Percentiles rank a stretch among this genome's conserved stretches.
Conservation (phyloP, 1,140 invertebrate genomes). For the Pseudomyrmex cubaensis region DNA sequence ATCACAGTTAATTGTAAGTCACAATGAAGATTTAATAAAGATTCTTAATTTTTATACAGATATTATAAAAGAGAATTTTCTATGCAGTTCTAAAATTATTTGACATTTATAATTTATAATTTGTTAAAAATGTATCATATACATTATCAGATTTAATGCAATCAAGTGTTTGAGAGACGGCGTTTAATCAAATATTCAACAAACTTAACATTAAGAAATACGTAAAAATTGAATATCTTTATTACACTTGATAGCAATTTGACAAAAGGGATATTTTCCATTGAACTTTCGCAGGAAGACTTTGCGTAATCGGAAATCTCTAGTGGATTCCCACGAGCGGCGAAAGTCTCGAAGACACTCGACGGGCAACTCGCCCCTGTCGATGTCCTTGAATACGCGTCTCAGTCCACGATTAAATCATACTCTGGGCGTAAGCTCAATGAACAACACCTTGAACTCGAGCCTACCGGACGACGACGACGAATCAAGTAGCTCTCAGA, state of each 20-base stretch:
- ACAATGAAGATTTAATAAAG: not conserved
- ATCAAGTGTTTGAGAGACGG: too few species aligned
- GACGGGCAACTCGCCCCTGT: conserved; percentile 87
- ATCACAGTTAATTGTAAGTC: not conserved
- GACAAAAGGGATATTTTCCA: not conserved
- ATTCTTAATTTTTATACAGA: not conserved
- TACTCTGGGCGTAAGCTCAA: conserved; percentile 79
- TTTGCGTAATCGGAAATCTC: conserved; percentile 89
- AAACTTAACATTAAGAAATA: too few species aligned
- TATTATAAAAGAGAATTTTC: too few species aligned
- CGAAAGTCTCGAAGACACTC: conserved; percentile 92
- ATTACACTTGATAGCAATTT: not conserved
- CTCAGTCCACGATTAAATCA: conserved; percentile 82
- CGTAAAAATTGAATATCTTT: too few species aligned
- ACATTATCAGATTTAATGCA: too few species aligned
- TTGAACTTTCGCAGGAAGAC: conserved; percentile 87
- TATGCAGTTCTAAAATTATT: too few species aligned
- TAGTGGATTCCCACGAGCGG: conserved; percentile 88
- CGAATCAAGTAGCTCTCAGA: conserved; percentile 86
- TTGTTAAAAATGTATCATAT: too few species aligned
- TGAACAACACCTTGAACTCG: conserved; percentile 82
- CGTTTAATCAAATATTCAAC: too few species aligned
- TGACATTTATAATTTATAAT: too few species aligned
- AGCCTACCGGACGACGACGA: conserved; percentile 85
- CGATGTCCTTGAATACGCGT: conserved; percentile 81